Conservation (phyloP, 2,888 invertebrate species). For the Cotesia congregata region DNA sequence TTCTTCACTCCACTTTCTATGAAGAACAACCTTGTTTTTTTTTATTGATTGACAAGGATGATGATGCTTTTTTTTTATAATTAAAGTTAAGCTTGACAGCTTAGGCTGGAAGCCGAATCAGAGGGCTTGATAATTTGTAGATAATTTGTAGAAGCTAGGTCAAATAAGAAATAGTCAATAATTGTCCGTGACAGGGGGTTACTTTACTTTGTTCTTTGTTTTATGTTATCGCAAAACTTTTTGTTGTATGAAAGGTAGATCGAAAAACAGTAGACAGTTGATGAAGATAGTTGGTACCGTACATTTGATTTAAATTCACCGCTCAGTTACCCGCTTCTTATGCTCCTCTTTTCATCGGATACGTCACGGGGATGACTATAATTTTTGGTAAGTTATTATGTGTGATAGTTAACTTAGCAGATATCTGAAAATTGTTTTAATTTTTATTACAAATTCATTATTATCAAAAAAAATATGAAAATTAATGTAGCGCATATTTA, state of each 20-base stretch:
- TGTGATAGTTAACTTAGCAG: too few species aligned
- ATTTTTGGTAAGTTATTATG: too few species aligned
- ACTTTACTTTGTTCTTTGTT: constrained; percentile 63
- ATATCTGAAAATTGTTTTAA: too few species aligned
- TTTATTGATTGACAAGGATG: not conserved
- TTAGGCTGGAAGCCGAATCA: not conserved
- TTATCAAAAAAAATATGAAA: too few species aligned
- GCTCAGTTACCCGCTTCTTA: constrained; percentile 26
- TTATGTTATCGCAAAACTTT: constrained; percentile 33
- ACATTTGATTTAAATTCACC: constrained; percentile 37
- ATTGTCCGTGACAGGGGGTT: constrained; percentile 58
- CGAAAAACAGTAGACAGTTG: constrained; percentile 9
- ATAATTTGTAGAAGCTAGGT: constrained; percentile 7
- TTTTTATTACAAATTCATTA: too few species aligned
- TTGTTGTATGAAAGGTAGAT: constrained; percentile 1
- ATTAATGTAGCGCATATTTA: too few species aligned
- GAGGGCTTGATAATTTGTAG: not conserved
- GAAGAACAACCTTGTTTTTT: too few species aligned
- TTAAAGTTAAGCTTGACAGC: not conserved
- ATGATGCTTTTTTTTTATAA: too few species aligned
- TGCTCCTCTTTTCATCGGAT: not conserved
- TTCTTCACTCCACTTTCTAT: not conserved
- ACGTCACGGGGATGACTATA: too few species aligned
- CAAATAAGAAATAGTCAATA: constrained; percentile 64
- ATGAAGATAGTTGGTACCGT: not conserved